Evolutionary conservation across 2,888 invertebrate genomes (phyloP).

Genomic region (Ephialtes manifestator): DNA sequence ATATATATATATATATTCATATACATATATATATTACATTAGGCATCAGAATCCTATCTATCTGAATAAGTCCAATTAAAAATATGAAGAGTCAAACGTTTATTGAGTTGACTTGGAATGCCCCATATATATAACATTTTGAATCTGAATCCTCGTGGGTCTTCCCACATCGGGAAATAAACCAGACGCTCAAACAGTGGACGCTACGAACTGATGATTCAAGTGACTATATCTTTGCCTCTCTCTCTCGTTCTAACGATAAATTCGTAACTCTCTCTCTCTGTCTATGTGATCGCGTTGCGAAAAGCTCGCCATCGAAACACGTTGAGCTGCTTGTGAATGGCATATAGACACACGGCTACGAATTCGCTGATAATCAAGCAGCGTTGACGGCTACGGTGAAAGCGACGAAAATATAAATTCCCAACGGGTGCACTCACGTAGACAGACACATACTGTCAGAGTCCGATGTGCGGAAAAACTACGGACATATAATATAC

Average conservation of each 20-base stretch:
- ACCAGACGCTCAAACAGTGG: slow-evolving; percentile 2
- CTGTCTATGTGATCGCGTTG: not conserved
- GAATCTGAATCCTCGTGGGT: not conserved
- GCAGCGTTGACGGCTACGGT: not conserved
- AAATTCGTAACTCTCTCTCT: not conserved
- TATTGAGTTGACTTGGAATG: too few species aligned
- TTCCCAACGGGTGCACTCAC: not conserved
- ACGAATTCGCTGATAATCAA: slow-evolving; percentile 19
- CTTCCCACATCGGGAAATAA: not conserved
- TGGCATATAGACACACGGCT: not conserved
- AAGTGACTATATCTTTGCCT: not conserved
- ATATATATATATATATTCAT: too few species aligned
- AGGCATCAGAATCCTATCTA: too few species aligned
- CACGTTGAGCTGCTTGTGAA: slow-evolving; percentile 6
- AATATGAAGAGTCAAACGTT: too few species aligned
- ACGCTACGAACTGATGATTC: not conserved
- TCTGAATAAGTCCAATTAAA: too few species aligned
- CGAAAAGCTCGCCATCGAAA: not conserved
- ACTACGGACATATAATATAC: not conserved
- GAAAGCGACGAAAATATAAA: not conserved
- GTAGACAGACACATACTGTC: not conserved
- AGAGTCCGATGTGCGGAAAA: not conserved
- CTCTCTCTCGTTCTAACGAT: not conserved
- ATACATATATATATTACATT: too few species aligned
- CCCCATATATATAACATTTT: not conserved